A percentile compares a stretch with the other conserved stretches of the same genome.
These are phyloP conservation scores for Drosophila mojavensis DNA, from an alignment of 1,140 invertebrate genomes.

Conservation along the genomic window DNA sequence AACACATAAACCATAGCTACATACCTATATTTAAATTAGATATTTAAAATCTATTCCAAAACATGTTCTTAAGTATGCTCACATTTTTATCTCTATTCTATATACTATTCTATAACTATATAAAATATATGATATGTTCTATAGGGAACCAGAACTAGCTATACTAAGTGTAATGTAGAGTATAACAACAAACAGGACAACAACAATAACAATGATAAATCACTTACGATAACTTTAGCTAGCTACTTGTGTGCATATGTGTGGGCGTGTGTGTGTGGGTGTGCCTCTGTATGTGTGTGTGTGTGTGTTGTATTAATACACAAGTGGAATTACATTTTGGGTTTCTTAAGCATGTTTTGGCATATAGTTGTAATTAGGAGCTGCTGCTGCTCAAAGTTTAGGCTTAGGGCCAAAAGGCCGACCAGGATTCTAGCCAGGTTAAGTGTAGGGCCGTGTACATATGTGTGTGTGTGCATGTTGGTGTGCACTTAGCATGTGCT, in stretches of 20 bases:
- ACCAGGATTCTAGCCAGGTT: conserved; percentile 8
- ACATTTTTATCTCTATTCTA: too few species aligned
- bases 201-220: conserved; percentile 63
- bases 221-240: conserved; percentile 65
- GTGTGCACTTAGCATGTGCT: not conserved
- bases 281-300: not conserved
- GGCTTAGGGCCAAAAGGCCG: conserved; percentile 34
- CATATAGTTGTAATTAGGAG: conserved; percentile 66
- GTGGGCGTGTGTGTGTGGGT: conserved; percentile 26
- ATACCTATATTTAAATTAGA: too few species aligned
- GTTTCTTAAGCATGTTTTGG: conserved; percentile 53
- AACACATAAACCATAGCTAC: too few species aligned
- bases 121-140: not conserved
- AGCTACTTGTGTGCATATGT: conserved; percentile 20
- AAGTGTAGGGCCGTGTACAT: not conserved
- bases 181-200: conserved; percentile 7
- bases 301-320: conserved; percentile 59
- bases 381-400: conserved; percentile 12
- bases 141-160: not conserved
- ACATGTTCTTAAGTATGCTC: too few species aligned
- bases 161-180: conserved; percentile 13
- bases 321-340: conserved; percentile 71
- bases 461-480: not conserved
- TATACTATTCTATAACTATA: not conserved
- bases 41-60: too few species aligned